These are phyloP conservation scores for Mastomys coucha DNA, from an alignment of 2,113 vertebrate genomes.

Conservation along the genomic window DNA sequence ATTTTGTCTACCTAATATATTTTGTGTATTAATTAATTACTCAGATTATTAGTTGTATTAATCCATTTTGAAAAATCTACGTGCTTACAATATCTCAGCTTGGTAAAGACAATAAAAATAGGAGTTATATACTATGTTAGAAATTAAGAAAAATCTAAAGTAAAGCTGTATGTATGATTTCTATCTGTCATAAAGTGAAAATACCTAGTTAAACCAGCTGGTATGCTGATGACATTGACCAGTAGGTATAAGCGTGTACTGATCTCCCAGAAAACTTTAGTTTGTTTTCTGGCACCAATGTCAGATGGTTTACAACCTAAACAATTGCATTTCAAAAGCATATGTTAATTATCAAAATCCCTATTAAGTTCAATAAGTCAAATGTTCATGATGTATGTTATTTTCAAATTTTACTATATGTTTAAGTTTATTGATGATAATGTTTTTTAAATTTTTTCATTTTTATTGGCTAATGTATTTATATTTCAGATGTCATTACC, in stretches of 20 bases:
- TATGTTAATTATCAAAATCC: not conserved
- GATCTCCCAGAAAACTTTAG: not conserved
- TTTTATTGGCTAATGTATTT: no score
- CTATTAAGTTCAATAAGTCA: not conserved
- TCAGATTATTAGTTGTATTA: not conserved
- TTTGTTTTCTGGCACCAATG: not conserved
- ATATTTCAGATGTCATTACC: no score
- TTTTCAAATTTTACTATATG: constrained; percentile 14
- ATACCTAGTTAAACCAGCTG: not conserved
- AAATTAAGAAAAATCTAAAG: not conserved
- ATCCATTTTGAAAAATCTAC: not conserved
- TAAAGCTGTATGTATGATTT: not conserved
- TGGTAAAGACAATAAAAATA: not conserved
- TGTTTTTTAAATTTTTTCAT: no score
- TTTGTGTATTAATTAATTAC: not conserved
- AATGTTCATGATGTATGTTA: not conserved
- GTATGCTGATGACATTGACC: not conserved
- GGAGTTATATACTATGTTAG: not conserved
- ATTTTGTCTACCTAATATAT: not conserved
- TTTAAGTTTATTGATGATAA: not conserved
- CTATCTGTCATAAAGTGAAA: not conserved
- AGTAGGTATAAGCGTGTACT: not conserved
- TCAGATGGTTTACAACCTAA: not conserved
- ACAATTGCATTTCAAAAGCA: not conserved
- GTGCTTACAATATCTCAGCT: not conserved